Base-by-base conservation (phyloP, 2,888 invertebrate genomes). In the Eretmocerus hayati region DNA sequence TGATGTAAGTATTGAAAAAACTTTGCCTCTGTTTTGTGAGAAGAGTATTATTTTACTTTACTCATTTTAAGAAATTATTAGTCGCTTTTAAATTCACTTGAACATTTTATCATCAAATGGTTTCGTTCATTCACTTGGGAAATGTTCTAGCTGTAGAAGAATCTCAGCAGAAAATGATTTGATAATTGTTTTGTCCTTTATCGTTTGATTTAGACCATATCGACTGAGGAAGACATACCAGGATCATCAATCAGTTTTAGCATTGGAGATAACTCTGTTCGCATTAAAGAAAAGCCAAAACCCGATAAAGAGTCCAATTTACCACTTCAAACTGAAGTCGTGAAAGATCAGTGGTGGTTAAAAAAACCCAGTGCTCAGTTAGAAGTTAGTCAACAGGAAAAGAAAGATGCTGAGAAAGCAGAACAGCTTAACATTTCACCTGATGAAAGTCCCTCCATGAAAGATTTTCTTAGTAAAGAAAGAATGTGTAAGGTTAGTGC, bases 381-480 rank as follows among this genome's bases (percentile, higher is more conserved):
- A 5, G 63, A 62, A 16, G 5, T 56, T 16, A 41, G 57, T 11
- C 52, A 23, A 9, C 35, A 46, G 3, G 56, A 56, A 53, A 63
- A 61, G 13, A 23, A 40, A 2, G 59, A 56, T 4, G 16, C 26
- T 8, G 23, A 46, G 15, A 48, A 46, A 13, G 16, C 3, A 4
- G 48, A 54, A 30, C 54, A 57, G 4, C 56, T 59, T 5, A 59
- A 56, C 43, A 55, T 57, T 22, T 64, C 62, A 4, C 61, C 66
- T 5, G 66, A 67, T 20, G 54, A 61, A 40, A 69, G 61, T 38
- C 65, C 68, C 36, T 69, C 69, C 4, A 67, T 67, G 62, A 64
- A 62, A 50, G 69, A 69, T 22, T 70, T 70, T 58, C 57, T 70
- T 4, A 62, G 63, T 41, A 67, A 65, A 48, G 69, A 70, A 50